Percentiles rank a stretch among this genome's conserved stretches.
These are phyloP conservation scores for Discoglossus pictus DNA, from an alignment of 2,797 vertebrate species.

Conservation along the genomic window DNA sequence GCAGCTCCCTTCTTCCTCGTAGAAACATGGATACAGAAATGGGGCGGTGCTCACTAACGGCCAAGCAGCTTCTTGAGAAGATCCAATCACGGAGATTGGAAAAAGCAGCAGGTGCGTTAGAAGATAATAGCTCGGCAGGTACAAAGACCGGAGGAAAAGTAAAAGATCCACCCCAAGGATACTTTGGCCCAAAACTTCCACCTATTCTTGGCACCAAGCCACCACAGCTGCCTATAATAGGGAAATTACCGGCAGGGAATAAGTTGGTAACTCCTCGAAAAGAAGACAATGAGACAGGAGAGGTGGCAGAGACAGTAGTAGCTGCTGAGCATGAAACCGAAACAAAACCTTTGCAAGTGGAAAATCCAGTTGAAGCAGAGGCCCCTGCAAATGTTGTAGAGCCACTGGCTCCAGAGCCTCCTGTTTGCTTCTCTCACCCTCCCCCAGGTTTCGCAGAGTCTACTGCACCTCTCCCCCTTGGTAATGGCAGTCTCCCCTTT, in stretches of 20 bases:
- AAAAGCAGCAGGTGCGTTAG: constrained; percentile 64
- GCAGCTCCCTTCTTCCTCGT: constrained; percentile 59
- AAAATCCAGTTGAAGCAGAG: constrained; percentile 60
- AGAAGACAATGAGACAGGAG: constrained; percentile 72
- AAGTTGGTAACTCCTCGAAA: constrained; percentile 78
- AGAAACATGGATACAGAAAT: constrained; percentile 69
- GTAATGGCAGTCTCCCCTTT: constrained; percentile 63
- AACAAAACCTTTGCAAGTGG: constrained; percentile 53
- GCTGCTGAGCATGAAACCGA: constrained; percentile 68
- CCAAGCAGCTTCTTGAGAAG: constrained; percentile 89
- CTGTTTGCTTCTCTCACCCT: constrained; percentile 40
- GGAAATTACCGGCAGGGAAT: constrained; percentile 86
- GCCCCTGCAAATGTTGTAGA: constrained; percentile 60
- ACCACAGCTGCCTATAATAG: constrained; percentile 90
- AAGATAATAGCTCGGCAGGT: constrained; percentile 68
- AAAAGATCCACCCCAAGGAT: constrained; percentile 95
- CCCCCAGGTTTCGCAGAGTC: constrained; percentile 58
- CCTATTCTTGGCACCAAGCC: constrained; percentile 87
- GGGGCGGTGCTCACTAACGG: constrained; percentile 87
- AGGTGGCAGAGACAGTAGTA: constrained; percentile 65
- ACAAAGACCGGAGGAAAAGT: constrained; percentile 87
- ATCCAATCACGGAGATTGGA: constrained; percentile 86
- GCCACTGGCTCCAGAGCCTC: constrained; percentile 60
- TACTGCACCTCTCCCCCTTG: constrained; percentile 63
- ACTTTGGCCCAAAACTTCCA: constrained; percentile 95